Conservation (phyloP, 2,113 vertebrate genomes). For the Corydoras maculifer region DNA sequence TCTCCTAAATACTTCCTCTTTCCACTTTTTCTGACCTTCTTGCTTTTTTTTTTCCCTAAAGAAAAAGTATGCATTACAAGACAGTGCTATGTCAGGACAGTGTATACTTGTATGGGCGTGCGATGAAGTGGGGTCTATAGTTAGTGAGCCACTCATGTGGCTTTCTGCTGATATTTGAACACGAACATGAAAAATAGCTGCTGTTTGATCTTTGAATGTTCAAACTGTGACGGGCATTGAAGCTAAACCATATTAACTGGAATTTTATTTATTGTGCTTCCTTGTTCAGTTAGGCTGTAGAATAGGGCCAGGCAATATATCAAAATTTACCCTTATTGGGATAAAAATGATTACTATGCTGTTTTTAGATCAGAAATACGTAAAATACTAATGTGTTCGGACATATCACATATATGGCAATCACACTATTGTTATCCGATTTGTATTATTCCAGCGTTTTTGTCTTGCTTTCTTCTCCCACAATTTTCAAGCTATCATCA, state of each 20-base stretch:
- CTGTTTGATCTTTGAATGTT: slow-evolving; percentile 37
- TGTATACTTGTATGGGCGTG: slow-evolving; percentile 9
- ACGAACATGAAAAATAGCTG: slow-evolving; percentile 36
- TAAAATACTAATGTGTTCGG: no score
- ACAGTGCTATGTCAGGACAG: not conserved
- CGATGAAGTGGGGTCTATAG: slow-evolving; percentile 19
- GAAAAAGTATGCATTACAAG: not conserved
- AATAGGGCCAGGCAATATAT: no score
- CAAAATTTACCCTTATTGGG: no score
- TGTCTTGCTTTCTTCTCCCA: no score
- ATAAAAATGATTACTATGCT: no score
- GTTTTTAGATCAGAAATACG: no score
- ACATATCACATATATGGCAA: no score
- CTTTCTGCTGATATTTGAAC: slow-evolving; percentile 33
- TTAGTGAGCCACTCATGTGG: slow-evolving; percentile 19
- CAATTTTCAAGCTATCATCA: no score
- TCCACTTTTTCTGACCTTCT: not conserved
- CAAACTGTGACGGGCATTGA: slow-evolving; percentile 40
- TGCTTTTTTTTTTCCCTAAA: not conserved
- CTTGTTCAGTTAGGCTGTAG: no score
- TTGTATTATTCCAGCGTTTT: no score
- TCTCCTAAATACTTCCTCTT: slow-evolving; percentile 28
- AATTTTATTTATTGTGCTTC: slow-evolving; percentile 27
- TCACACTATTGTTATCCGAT: no score
- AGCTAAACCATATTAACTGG: slow-evolving; percentile 18